Evolutionary conservation across 2,888 invertebrate species (phyloP).

Genomic region (Adelphocoris suturalis): DNA sequence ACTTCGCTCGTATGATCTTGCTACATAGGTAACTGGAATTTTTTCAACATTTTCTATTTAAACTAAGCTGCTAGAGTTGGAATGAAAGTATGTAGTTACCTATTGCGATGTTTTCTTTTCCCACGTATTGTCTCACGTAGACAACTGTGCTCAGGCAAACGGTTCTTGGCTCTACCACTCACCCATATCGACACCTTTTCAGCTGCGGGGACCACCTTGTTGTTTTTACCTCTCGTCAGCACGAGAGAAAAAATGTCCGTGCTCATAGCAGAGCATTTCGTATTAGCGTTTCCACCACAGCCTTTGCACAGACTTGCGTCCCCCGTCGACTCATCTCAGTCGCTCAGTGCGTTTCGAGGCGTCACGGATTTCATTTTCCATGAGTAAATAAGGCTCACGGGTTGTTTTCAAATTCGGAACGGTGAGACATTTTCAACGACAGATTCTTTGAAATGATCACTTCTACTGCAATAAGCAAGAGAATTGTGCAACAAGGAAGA

Average conservation of each 20-base stretch:
- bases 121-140: no score
- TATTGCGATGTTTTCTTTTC: no score
- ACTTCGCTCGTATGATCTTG: no score
- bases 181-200: conserved; percentile 5
- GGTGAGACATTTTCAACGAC: not conserved
- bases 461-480: not conserved
- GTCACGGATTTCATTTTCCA: conserved; percentile 35
- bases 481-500: not conserved
- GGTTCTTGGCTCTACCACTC: no score
- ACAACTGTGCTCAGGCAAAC: no score
- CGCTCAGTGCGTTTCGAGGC: not conserved
- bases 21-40: no score
- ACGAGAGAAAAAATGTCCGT: not conserved
- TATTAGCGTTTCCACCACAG: not conserved
- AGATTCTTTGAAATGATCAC: conserved; percentile 12
- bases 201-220: not conserved
- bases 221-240: not conserved
- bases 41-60: no score
- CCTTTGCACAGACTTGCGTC: not conserved
- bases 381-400: not conserved
- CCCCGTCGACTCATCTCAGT: not conserved
- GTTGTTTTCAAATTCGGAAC: not conserved
- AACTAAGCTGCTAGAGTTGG: no score
- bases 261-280: not conserved
- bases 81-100: no score